Evolutionary conservation across 2,113 vertebrate genomes (phyloP).

Genomic region (Machaerirhynchus nigripectus): DNA sequence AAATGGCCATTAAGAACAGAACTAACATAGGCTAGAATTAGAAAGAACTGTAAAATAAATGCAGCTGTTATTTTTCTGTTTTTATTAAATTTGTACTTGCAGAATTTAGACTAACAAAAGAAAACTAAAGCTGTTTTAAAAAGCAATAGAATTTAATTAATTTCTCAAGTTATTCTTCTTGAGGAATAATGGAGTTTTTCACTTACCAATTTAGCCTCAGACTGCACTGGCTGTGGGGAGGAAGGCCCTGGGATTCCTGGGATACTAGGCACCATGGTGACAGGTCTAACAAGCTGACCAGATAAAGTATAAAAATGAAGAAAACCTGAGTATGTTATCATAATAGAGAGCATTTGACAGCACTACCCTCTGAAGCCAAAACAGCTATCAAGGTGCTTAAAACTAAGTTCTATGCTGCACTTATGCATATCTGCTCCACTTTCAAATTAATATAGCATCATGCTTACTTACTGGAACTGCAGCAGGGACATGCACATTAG

Average conservation of each 20-base stretch:
- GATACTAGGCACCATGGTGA: conserved; percentile 98
- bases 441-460: conserved; percentile 66
- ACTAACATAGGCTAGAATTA: background rate
- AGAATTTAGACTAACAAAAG: conserved; percentile 21
- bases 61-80: background rate
- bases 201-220: conserved; percentile 98
- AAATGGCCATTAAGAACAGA: background rate
- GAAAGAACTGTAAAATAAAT: background rate
- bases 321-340: conserved; percentile 46
- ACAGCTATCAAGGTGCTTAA: conserved; percentile 50
- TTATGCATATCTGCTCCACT: conserved; percentile 56
- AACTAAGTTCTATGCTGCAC: conserved; percentile 42
- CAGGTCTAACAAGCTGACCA: conserved; percentile 94
- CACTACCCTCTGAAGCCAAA: conserved; percentile 54
- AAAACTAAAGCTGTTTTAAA: conserved; percentile 1
- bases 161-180: conserved; percentile 41
- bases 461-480: conserved; percentile 90
- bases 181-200: conserved; percentile 58
- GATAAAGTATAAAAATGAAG: conserved; percentile 67
- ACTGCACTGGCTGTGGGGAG: conserved; percentile 92
- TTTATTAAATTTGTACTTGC: background rate
- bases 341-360: conserved; percentile 47
- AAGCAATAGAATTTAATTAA: conserved; percentile 5
- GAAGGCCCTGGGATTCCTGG: conserved; percentile 97
- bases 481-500: conserved; percentile 95